Base-by-base conservation (phyloP, 2,113 vertebrate genomes). In the Oryzias celebensis region DNA sequence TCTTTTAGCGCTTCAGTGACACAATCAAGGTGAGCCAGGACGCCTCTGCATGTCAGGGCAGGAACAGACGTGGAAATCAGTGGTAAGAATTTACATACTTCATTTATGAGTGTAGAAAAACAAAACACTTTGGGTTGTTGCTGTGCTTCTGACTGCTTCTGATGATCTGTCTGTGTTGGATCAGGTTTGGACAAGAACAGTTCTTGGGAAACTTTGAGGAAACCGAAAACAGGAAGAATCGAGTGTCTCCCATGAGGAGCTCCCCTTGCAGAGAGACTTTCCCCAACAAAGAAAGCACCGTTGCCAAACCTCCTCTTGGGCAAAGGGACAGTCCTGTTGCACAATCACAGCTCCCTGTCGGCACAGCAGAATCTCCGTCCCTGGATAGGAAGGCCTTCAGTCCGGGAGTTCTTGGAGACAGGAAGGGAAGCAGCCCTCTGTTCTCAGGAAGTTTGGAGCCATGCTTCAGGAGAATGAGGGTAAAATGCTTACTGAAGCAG, bases 11-110 rank as follows among this genome's bases (percentile, higher is more conserved):
- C 77, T 94, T 96, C 80, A 94, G 93, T 73, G 94, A 97, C 91
- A 94, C 94, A 78, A 92, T 93, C 71, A 93, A 88, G 85, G 93
- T 93, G 71, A 95, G 94, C 83, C 93, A 93, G 73, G 94, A 92
- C 61, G 75, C 91, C 45, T 92, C 92, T 71, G 91, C 78, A 82
- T 90, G 93, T 82, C 93, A 94, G 90, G 91, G 91, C 55, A 89
- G 83, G 74, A 92, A 85, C 75, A 88, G 70, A 71, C 77, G 87
- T 82, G 82, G 89, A 77, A 80, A 58, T 48, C 73, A 83, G 89
- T 93, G 95, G 96, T 99, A 85, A 74, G 31, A 10, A 8, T 2
- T 57, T 20, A 23, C 15, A 12, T 31, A 16, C 10, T 3, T 47
- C 10, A 46, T 3, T 23, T 7, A 5, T 48, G 17, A 46, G 17